These are phyloP conservation scores for Rhadinocentrus ornatus DNA, from an alignment of 2,797 vertebrate genomes.

Conservation along the genomic window DNA sequence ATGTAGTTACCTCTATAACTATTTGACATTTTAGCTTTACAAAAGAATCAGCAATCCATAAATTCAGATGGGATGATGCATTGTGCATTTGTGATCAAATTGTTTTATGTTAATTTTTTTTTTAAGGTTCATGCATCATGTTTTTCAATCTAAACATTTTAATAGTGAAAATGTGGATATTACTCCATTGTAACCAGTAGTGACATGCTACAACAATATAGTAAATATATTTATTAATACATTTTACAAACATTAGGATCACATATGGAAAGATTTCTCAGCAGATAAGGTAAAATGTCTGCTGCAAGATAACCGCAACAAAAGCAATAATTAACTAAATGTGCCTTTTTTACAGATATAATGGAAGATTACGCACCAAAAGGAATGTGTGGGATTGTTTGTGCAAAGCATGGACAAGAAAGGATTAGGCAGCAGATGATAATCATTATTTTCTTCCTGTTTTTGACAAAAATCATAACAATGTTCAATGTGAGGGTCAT, in stretches of 20 bases:
- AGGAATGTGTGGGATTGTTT: background rate
- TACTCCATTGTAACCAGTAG: background rate
- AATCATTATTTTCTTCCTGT: background rate
- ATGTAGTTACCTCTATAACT: constrained; percentile 50
- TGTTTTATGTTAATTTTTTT: no score
- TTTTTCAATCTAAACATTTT: no score
- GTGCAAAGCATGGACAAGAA: constrained; percentile 8
- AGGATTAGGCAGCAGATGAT: background rate
- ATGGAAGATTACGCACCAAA: background rate
- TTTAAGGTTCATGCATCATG: no score
- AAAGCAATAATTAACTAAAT: background rate
- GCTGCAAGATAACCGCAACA: background rate
- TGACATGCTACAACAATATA: background rate
- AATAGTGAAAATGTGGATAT: background rate
- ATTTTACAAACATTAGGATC: background rate
- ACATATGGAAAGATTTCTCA: background rate
- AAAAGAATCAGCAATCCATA: background rate
- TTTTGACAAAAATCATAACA: background rate
- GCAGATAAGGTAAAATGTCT: background rate
- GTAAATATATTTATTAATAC: background rate
- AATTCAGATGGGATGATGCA: background rate
- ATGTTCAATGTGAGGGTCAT: background rate
- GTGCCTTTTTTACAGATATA: background rate
- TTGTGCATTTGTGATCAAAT: no score
- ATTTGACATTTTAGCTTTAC: background rate